Evolutionary conservation across 2,113 vertebrate genomes (phyloP).

Genomic region (Tenebrosternarchus preto): DNA sequence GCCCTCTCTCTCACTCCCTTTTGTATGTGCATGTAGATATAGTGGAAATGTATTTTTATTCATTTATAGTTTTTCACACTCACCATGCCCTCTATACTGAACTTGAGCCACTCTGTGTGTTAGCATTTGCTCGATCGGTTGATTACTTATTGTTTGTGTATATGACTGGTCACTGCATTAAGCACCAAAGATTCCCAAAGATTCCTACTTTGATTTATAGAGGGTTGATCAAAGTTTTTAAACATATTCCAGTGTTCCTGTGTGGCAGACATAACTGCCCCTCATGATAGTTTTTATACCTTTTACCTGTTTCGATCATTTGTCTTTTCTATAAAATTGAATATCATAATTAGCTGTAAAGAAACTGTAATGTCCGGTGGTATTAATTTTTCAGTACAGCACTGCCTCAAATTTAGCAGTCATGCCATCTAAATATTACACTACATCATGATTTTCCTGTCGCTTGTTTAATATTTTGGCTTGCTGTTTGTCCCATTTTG

Average conservation of each 20-base stretch:
- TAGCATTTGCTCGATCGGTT: too few relatives aligned
- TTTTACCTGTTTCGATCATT: neutral
- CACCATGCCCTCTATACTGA: too few relatives aligned
- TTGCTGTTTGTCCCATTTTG: neutral
- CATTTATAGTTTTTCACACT: neutral
- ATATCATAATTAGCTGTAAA: neutral
- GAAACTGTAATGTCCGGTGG: slow-evolving; percentile 13
- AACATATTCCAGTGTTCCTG: neutral
- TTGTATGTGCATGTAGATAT: too few relatives aligned
- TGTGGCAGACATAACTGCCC: neutral
- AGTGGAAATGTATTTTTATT: neutral
- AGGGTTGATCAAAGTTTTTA: neutral
- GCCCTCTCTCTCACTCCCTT: too few relatives aligned
- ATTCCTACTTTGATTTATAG: neutral
- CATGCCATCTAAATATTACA: slow-evolving; percentile 22
- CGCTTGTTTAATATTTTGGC: neutral
- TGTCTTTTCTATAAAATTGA: neutral
- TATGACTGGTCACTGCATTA: too few relatives aligned
- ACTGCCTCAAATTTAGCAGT: neutral
- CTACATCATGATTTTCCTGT: neutral
- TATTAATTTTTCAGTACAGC: neutral
- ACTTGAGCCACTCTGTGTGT: too few relatives aligned
- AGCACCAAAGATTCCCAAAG: too few relatives aligned
- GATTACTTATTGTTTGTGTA: too few relatives aligned
- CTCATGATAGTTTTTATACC: neutral